Conservation (phyloP, 2,797 vertebrate genomes). For the Rhinella marina region DNA sequence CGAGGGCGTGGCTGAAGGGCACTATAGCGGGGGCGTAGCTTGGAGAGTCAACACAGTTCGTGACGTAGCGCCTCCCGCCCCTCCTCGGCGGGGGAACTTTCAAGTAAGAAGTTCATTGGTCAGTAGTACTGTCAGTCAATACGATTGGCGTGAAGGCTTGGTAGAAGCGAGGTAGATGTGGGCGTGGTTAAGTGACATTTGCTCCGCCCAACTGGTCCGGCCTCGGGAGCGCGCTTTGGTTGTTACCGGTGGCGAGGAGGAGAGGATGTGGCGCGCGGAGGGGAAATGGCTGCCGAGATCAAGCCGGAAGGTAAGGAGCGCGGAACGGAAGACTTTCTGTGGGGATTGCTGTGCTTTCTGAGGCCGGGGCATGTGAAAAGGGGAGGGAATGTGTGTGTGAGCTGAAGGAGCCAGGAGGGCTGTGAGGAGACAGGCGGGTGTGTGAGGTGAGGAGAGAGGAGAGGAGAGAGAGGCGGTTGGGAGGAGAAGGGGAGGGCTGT, state of each 20-base stretch:
- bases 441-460: slow-evolving; percentile 63
- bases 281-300: slow-evolving; percentile 99
- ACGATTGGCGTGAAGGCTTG: background rate
- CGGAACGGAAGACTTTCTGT: slow-evolving; percentile 74
- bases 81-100: background rate
- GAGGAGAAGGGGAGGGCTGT: slow-evolving; percentile 67
- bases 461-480: slow-evolving; percentile 65
- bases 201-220: background rate
- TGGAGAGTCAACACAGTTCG: background rate
- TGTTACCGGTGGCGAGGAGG: slow-evolving; percentile 81
- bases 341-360: slow-evolving; percentile 48
- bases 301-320: slow-evolving; percentile 97
- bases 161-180: no score
- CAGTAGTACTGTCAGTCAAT: background rate
- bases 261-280: slow-evolving; percentile 98
- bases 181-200: background rate
- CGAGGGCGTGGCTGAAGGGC: background rate
- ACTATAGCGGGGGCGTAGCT: slow-evolving; percentile 12
- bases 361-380: slow-evolving; percentile 65
- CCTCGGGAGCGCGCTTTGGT: slow-evolving; percentile 21
- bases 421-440: slow-evolving; percentile 8
- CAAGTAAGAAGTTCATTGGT: background rate
- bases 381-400: slow-evolving; percentile 61
- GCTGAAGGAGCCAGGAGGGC: background rate
- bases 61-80: background rate